Percentiles rank a stretch among this genome's conserved stretches.
Evolutionary conservation across 2,113 vertebrate genomes (phyloP).

Genomic region (Urocitellus parryii): DNA sequence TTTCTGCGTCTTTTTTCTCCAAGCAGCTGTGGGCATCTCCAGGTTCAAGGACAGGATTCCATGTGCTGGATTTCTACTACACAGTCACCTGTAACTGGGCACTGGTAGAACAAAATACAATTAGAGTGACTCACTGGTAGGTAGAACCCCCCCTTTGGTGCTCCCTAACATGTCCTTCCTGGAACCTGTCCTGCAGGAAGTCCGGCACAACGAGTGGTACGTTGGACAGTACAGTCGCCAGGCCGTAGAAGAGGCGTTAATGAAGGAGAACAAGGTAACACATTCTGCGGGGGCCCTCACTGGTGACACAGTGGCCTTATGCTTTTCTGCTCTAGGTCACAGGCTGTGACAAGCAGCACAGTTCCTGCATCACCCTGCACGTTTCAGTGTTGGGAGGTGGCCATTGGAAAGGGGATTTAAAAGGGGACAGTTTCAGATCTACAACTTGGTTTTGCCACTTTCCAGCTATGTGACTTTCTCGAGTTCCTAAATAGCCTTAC

Average conservation of each 20-base stretch:
- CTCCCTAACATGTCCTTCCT: neutral
- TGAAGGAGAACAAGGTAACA: slow-evolving; percentile 89
- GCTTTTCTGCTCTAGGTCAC: neutral
- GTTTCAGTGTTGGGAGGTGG: neutral
- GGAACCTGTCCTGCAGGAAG: slow-evolving; percentile 82
- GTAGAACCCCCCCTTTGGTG: neutral
- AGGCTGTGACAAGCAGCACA: rapidly evolving
- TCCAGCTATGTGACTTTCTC: neutral
- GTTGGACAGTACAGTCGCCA: slow-evolving; percentile 88
- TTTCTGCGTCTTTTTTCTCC: neutral
- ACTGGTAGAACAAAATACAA: neutral
- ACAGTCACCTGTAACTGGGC: neutral
- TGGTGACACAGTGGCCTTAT: rapidly evolving
- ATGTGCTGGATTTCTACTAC: neutral
- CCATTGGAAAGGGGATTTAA: neutral
- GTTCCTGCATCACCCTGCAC: neutral
- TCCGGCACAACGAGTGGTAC: slow-evolving; percentile 90
- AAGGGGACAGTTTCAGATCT: neutral
- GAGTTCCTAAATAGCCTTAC: neutral
- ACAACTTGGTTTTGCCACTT: neutral
- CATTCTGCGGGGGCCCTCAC: rapidly evolving
- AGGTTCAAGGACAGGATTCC: neutral
- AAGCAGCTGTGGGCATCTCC: neutral
- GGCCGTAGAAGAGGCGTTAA: slow-evolving; percentile 90
- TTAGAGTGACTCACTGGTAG: neutral